These are phyloP conservation scores for Polyploca ridens DNA, from an alignment of 2,888 invertebrate species.

Conservation along the genomic window DNA sequence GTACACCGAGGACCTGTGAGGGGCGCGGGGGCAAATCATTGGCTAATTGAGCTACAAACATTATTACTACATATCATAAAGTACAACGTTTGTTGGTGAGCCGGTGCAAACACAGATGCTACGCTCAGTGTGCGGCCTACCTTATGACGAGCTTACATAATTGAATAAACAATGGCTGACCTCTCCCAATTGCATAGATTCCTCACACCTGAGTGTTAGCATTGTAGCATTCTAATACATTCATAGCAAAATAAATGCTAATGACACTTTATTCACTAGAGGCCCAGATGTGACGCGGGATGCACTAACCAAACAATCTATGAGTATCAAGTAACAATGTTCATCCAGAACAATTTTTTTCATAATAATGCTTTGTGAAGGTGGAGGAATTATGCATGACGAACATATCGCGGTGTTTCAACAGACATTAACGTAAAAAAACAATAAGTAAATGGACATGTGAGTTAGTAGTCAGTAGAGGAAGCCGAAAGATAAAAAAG, in stretches of 20 bases:
- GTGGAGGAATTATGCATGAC: slow-evolving; percentile 57
- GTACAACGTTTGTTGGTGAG: no score
- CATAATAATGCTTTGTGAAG: slow-evolving; percentile 38
- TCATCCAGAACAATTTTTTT: slow-evolving; percentile 80
- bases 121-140: neutral
- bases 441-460: neutral
- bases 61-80: no score
- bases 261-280: slow-evolving; percentile 63
- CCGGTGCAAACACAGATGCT: neutral
- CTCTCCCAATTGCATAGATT: slow-evolving; percentile 60
- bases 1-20: neutral
- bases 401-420: neutral
- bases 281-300: slow-evolving; percentile 63
- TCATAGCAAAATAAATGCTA: slow-evolving; percentile 49
- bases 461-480: slow-evolving; percentile 1
- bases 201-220: slow-evolving; percentile 59
- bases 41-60: no score
- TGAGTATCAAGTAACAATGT: slow-evolving; percentile 59
- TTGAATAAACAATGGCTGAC: slow-evolving; percentile 41
- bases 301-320: slow-evolving; percentile 73
- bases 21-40: no score
- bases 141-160: slow-evolving; percentile 5
- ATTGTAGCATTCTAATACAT: slow-evolving; percentile 60
- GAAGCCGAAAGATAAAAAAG: neutral
- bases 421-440: neutral